These are phyloP conservation scores for Sinocyclocheilus anophthalmus DNA, from an alignment of 2,113 vertebrate species.

Conservation along the genomic window DNA sequence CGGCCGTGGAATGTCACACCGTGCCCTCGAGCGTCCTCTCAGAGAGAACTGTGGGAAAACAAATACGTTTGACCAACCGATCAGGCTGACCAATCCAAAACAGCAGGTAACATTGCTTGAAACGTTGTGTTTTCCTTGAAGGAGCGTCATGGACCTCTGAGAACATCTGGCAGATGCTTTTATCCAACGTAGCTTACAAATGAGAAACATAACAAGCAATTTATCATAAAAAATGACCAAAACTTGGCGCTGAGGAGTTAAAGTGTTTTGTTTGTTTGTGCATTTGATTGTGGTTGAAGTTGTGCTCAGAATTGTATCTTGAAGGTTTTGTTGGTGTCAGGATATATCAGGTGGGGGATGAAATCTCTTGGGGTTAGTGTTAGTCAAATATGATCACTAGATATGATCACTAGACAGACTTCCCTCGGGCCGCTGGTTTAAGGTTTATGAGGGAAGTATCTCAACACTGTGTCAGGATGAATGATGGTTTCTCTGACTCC, in stretches of 20 bases:
- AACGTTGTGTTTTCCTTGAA: not conserved
- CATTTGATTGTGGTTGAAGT: not conserved
- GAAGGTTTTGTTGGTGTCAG: not conserved
- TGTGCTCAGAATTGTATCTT: not conserved
- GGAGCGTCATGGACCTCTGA: not conserved
- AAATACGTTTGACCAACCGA: slow-evolving; percentile 30
- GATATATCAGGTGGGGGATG: not conserved
- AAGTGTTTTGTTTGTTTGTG: not conserved
- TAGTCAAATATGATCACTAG: not conserved
- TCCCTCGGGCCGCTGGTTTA: not conserved
- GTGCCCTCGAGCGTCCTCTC: slow-evolving; percentile 54
- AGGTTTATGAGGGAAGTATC: not conserved
- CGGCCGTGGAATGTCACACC: slow-evolving; percentile 66
- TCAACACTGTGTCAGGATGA: not conserved
- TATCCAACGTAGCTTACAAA: not conserved
- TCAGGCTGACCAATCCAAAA: not conserved
- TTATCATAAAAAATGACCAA: not conserved
- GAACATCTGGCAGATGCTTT: not conserved
- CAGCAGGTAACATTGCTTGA: not conserved
- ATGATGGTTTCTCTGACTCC: slow-evolving; percentile 27
- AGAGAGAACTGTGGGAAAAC: slow-evolving; percentile 43
- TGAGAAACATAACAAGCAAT: not conserved
- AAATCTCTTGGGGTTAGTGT: not conserved
- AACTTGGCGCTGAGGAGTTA: not conserved
- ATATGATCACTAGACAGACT: not conserved